A percentile compares a stretch with the other conserved stretches of the same genome.
These are phyloP conservation scores for Sorex araneus DNA, from an alignment of 2,113 vertebrate species.

Conservation along the genomic window DNA sequence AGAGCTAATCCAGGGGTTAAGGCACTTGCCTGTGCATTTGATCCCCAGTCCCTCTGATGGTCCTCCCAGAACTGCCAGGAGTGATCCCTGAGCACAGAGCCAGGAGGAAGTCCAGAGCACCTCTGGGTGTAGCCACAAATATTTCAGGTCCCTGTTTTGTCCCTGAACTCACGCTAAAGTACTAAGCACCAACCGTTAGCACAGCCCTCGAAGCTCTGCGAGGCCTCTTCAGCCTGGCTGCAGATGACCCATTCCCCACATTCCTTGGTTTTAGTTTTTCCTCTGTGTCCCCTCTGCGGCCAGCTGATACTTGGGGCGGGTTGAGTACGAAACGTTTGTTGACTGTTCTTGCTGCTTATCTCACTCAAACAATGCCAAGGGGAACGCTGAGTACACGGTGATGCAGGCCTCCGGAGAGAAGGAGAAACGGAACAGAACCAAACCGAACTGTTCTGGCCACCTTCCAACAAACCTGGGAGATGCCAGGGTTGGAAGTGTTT, in stretches of 20 bases:
- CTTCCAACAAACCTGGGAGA: not conserved
- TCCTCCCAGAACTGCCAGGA: no score
- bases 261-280: not conserved
- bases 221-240: not conserved
- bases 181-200: not conserved
- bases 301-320: not conserved
- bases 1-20: no score
- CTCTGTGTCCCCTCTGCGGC: not conserved
- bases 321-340: not conserved
- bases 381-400: not conserved
- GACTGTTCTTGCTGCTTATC: not conserved
- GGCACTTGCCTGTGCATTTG: no score
- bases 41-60: no score
- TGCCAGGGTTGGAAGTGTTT: not conserved
- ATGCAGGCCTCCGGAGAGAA: not conserved
- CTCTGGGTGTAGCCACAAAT: not conserved
- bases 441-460: not conserved
- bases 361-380: constrained; percentile 10
- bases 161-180: not conserved
- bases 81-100: no score
- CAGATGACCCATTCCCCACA: not conserved
- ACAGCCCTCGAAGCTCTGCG: not conserved
- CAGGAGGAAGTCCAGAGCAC: no score
- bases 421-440: no score
- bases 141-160: not conserved